Evolutionary conservation across 2,113 vertebrate species (phyloP).

Genomic region (mouse (Mus musculus)): GRCm39 chr3:44323501-44324000

Average conservation of each 20-base stretch:
- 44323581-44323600: too few relatives aligned
- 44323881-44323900: not conserved
- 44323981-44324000: not conserved
- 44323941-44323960: not conserved
- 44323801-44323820: not conserved
- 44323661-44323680: too few relatives aligned
- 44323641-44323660: too few relatives aligned
- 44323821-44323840: not conserved
- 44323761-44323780: not conserved
- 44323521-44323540: too few relatives aligned
- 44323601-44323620: not conserved
- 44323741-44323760: not conserved
- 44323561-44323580: too few relatives aligned
- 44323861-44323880: not conserved
- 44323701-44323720: not conserved
- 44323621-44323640: accelerated
- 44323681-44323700: not conserved
- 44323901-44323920: not conserved
- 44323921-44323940: not conserved
- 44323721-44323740: not conserved
- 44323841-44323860: not conserved
- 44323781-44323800: not conserved
- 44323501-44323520: too few relatives aligned
- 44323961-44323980: not conserved
- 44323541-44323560: too few relatives aligned